Conservation (phyloP, 2,113 vertebrate genomes). For the Protobothrops flavoviridis region DNA sequence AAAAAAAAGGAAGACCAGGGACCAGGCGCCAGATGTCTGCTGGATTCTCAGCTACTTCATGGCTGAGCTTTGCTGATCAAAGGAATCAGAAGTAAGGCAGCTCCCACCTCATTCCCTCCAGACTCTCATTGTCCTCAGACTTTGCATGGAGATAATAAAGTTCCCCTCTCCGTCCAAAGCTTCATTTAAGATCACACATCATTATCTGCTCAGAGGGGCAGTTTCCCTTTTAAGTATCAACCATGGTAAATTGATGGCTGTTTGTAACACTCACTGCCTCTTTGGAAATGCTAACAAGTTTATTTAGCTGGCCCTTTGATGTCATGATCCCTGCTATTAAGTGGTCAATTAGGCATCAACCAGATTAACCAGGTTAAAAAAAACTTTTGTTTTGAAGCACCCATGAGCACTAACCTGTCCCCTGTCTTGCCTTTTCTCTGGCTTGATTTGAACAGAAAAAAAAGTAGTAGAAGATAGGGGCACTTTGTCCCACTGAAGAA, state of each 20-base stretch:
- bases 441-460: slow-evolving; percentile 30
- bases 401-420: slow-evolving; percentile 46
- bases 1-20: not conserved
- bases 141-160: slow-evolving; percentile 35
- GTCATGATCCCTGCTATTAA: slow-evolving; percentile 63
- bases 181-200: slow-evolving; percentile 48
- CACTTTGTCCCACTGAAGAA: not conserved
- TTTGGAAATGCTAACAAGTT: slow-evolving; percentile 67
- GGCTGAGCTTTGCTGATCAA: slow-evolving; percentile 28
- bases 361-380: slow-evolving; percentile 57
- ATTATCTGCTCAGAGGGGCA: slow-evolving; percentile 43
- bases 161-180: not conserved
- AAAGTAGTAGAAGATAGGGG: not conserved
- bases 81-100: slow-evolving; percentile 11
- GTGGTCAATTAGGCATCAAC: slow-evolving; percentile 65
- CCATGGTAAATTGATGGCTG: slow-evolving; percentile 44
- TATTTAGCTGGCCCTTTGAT: slow-evolving; percentile 62
- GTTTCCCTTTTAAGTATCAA: slow-evolving; percentile 42
- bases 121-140: slow-evolving; percentile 38
- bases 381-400: slow-evolving; percentile 60
- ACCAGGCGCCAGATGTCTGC: slow-evolving; percentile 29
- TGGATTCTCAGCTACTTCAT: not conserved
- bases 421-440: slow-evolving; percentile 30
- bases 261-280: slow-evolving; percentile 50
- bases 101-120: slow-evolving; percentile 49